Conservation (phyloP, 1,140 invertebrate genomes). For the Drosophila sucinea region DNA sequence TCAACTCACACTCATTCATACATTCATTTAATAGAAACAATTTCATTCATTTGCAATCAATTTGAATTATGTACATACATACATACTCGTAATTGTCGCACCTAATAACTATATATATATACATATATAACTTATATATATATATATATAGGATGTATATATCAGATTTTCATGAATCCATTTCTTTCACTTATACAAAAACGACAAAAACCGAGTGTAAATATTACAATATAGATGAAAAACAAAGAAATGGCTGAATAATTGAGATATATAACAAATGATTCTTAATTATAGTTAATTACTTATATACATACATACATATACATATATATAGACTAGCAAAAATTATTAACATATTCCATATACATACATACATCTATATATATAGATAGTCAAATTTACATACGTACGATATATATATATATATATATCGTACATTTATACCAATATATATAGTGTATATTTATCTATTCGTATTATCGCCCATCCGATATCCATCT, state of each 20-base stretch:
- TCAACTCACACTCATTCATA: background rate
- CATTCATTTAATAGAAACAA: background rate
- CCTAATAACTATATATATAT: background rate
- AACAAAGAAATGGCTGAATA: constrained; percentile 15
- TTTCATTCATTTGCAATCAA: background rate
- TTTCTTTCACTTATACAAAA: background rate
- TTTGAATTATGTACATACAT: background rate
- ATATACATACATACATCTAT: constrained; percentile 22
- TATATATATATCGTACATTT: constrained; percentile 27
- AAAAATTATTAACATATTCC: constrained; percentile 26
- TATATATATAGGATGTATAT: background rate
- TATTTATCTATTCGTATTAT: background rate
- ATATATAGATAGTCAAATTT: constrained; percentile 47
- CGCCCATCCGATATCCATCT: background rate
- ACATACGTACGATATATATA: constrained; percentile 51
- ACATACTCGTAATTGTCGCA: background rate
- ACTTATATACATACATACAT: constrained; percentile 5
- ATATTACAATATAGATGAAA: constrained; percentile 33
- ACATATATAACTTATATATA: background rate
- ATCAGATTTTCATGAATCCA: background rate
- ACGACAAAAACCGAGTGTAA: constrained; percentile 47
- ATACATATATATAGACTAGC: constrained; percentile 25
- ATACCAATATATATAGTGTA: constrained; percentile 4
- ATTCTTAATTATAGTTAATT: constrained; percentile 12
- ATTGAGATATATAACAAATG: constrained; percentile 20